Conservation (phyloP, 2,113 vertebrate species). For the Syngnathus typhle region DNA sequence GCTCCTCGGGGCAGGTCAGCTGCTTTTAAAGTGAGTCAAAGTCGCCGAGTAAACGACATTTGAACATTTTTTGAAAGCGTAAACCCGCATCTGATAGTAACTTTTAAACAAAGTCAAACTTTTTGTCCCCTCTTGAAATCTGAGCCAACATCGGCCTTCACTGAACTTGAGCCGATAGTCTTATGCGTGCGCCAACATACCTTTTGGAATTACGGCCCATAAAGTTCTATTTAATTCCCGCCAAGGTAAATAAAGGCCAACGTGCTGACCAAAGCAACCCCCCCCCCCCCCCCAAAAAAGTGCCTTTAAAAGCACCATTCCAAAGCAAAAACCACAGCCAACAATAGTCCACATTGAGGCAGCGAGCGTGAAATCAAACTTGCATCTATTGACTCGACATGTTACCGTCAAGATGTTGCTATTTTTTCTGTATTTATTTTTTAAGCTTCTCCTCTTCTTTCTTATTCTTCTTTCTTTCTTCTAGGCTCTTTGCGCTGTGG, state of each 20-base stretch:
- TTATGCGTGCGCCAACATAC: too few species aligned
- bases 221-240: too few species aligned
- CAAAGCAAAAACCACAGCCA: not conserved
- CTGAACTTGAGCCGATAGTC: too few species aligned
- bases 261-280: not conserved
- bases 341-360: not conserved
- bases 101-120: not conserved
- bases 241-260: not conserved
- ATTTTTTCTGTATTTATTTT: constrained; percentile 10
- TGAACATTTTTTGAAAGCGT: not conserved
- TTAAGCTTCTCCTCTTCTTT: constrained; percentile 15
- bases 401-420: constrained; percentile 7
- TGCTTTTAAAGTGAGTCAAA: not conserved
- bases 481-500: constrained; percentile 63
- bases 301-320: not conserved
- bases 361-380: not conserved
- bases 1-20: not conserved
- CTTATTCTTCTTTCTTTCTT: not conserved
- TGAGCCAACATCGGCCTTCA: too few species aligned
- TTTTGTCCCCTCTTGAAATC: too few species aligned
- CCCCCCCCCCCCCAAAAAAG: not conserved
- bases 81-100: not conserved
- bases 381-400: constrained; percentile 11
- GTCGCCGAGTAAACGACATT: not conserved
- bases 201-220: too few species aligned